Percentiles rank a stretch among this genome's conserved stretches.
phyloP scores from a whole-genome alignment of 2,888 invertebrate species.

The Drosophila longiperda region DNA sequence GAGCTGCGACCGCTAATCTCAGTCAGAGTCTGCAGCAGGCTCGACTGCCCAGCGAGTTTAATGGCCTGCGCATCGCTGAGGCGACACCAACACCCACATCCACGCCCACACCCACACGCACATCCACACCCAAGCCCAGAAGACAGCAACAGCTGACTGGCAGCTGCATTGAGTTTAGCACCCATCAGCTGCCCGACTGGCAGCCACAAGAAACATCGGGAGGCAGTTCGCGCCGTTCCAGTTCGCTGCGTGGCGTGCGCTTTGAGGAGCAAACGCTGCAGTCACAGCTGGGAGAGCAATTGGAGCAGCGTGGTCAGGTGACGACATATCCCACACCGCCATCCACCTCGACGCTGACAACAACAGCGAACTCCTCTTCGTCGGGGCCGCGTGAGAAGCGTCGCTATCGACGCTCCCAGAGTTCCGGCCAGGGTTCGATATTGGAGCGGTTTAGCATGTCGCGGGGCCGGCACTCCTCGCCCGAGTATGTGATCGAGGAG shows the following conservation, averaged over 20 bases:
- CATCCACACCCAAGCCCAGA: not conserved
- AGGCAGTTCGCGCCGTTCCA: constrained; percentile 68
- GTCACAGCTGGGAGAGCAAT: constrained; percentile 3
- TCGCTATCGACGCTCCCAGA: constrained; percentile 82
- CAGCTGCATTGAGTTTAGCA: constrained; percentile 71
- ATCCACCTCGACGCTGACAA: constrained; percentile 72
- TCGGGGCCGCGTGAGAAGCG: constrained; percentile 80
- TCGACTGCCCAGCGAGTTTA: constrained; percentile 65
- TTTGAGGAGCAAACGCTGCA: constrained; percentile 63
- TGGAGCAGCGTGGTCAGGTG: constrained; percentile 1
- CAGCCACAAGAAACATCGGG: constrained; percentile 28
- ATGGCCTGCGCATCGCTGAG: constrained; percentile 75
- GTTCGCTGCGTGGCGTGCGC: constrained; percentile 80
- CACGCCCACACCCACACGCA: constrained; percentile 36
- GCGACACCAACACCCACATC: constrained; percentile 50
- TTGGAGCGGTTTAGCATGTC: constrained; percentile 83
- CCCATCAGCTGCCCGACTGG: constrained; percentile 66
- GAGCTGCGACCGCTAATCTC: constrained; percentile 64
- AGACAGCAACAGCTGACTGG: constrained; percentile 32
- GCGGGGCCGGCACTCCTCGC: constrained; percentile 83
- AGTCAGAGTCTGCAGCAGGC: constrained; percentile 61
- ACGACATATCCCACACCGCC: constrained; percentile 66
- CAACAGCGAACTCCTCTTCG: constrained; percentile 73
- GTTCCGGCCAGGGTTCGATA: constrained; percentile 78
- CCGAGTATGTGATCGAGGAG: constrained; percentile 74